Base-by-base conservation (phyloP, 2,888 invertebrate genomes). In the Xanthorhoe designata region DNA sequence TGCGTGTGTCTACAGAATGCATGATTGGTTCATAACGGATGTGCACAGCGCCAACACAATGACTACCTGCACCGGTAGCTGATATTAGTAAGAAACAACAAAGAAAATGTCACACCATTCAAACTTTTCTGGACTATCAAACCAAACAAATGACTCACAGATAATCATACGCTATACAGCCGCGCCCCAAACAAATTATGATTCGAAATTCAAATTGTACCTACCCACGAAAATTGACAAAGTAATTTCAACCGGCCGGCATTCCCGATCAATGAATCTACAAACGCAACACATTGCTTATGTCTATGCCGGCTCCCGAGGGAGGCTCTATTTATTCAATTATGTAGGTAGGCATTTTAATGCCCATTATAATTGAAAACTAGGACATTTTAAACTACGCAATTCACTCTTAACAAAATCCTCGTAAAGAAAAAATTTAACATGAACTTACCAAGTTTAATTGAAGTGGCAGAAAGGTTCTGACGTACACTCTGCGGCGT, bases 401-500 rank as follows among this genome's bases (percentile, higher is more conserved):
- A 45, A 45, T 1, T 56, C 13, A 24, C 10, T 47, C 10, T 13
- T 3, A 13, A 24, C 4, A 19, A 10, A 24, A 1, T 5, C 7
- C n/a, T 53, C 17, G 15, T 53, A 53, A 32, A 32, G 7, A 52
- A 52, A 42, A 64, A 69, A 71, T 71, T 78, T 78, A 74, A 71
- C n/a, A 70, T 66, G 69, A 32, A 88, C 90, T 89, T 81, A 91
- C 90, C 86, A 85, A 84, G 78, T 79, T 69, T 79, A 47, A 17
- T 82, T 83, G 81, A 81, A 79, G 83, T 78, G 76, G 75, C 72
- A 79, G 70, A 73, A 66, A 62, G 54, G 68, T 68, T 72, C 70
- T 66, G 69, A 74, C 87, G 90, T 86, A 82, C 88, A 88, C 88
- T 79, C 73, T 76, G 76, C 71, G 73, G 80, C 83, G 80, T 79